phyloP scores from a whole-genome alignment of 2,113 vertebrate species.

The Philantomba maxwellii region DNA sequence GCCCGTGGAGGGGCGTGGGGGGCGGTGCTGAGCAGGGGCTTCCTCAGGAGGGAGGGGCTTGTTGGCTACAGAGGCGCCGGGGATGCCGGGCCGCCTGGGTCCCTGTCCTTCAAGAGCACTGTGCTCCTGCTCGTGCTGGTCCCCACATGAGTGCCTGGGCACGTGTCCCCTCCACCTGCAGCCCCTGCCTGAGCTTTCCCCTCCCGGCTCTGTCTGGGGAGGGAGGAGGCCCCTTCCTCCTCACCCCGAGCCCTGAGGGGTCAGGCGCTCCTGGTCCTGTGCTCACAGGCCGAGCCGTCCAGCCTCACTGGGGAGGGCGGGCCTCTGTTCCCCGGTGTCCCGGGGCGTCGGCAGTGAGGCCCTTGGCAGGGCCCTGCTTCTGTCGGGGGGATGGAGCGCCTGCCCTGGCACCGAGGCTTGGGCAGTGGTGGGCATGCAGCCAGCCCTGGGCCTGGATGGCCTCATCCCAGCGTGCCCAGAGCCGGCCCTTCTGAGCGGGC shows the following conservation, averaged over 20 bases:
- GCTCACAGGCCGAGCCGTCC: not conserved
- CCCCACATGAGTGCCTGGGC: not conserved
- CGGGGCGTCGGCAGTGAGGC: not conserved
- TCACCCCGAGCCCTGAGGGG: not conserved
- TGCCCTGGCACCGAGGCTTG: not conserved
- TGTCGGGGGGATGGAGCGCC: accelerated
- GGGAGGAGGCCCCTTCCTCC: not conserved
- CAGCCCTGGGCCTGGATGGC: not conserved
- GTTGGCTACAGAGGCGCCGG: not conserved
- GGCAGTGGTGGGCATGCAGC: not conserved
- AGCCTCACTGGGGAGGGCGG: not conserved
- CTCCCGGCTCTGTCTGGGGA: too few species aligned
- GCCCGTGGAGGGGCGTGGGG: not conserved
- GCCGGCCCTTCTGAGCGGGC: accelerated
- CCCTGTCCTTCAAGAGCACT: not conserved
- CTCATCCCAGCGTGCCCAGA: accelerated
- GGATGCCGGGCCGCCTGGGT: not conserved
- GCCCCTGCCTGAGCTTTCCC: not conserved
- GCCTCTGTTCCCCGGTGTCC: not conserved
- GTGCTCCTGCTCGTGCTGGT: not conserved
- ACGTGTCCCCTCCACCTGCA: too few species aligned
- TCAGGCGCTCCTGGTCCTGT: not conserved
- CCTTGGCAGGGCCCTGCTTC: not conserved
- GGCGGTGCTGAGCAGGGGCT: not conserved
- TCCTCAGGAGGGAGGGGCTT: not conserved